Base-by-base conservation (phyloP, 2,888 invertebrate genomes). In the Hirtodrosophila alboralis region DNA sequence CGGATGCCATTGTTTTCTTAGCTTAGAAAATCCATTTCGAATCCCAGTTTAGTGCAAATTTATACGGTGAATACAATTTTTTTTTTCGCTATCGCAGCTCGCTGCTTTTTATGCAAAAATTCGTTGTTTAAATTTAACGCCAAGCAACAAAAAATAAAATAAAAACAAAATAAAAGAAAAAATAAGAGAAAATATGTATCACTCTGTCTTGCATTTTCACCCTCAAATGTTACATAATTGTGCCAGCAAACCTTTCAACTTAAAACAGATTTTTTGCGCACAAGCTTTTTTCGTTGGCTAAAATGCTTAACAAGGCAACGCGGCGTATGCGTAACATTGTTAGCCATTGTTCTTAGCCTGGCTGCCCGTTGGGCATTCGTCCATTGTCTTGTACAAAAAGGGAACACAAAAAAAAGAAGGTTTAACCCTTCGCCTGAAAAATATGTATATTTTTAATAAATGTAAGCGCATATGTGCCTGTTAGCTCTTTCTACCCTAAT, bases 11-110 rank as follows among this genome's bases (percentile, higher is more conserved):
- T 81, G 81, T 86, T 76, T 80, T 47, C 52, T 64, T 70, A 64
- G 78, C 78, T 74, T 71, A 70, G 73, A 67, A 78, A 86, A 83
- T 86, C 85, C 83, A 73, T 75, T 86, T 65, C 62, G 60, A 85
- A 84, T 84, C 81, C 84, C 77, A 85, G 84, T 87, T 84, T 84
- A 87, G 86, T 78, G 84, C 60, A 80, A 87, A 87, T 84, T 87
- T 84, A 87, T 87, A 64, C 81, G 65, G 45, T 72, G 75, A 64
- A 69, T 63, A 62, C 65, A 59, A 49, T 52, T 48, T 58, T 31
- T 27, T 47, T 28, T 14, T 47, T 28, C 40, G 26, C 45, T 16
- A 51, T 44, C 48, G 12, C 36, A 12, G 43, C 30, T 40, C 16
- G 38, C 28, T 47, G 18, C 18, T 18, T 12, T 4, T 28, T 30